phyloP scores from a whole-genome alignment of 2,888 invertebrate species.

The Molanna angustata region DNA sequence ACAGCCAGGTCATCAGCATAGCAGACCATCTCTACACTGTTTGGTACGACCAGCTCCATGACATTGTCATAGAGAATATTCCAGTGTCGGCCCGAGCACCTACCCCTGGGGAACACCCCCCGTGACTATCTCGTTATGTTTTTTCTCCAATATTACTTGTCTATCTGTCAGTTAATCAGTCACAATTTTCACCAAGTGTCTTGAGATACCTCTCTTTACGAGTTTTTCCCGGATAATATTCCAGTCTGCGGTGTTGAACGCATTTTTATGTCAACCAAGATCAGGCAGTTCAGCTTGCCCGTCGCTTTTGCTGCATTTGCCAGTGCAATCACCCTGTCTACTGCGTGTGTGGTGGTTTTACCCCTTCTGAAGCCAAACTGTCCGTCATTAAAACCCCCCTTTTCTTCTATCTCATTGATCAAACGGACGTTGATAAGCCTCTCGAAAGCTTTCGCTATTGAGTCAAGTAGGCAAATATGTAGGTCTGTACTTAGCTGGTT shows the following conservation, averaged over 20 bases:
- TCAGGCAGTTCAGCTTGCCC: not conserved
- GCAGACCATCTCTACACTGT: not conserved
- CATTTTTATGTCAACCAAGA: not conserved
- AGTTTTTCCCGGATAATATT: not conserved
- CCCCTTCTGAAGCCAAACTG: not conserved
- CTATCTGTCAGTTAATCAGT: not conserved
- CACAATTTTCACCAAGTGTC: not conserved
- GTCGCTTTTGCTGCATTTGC: not conserved
- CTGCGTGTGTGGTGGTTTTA: not conserved
- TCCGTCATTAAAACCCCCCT: not conserved
- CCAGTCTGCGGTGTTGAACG: not conserved
- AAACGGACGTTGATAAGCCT: not conserved
- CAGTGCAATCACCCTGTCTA: not conserved
- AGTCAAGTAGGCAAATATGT: not conserved
- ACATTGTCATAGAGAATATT: conserved; percentile 4
- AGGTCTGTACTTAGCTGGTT: not conserved
- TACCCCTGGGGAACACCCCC: conserved; percentile 1
- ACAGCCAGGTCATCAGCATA: conserved; percentile 7
- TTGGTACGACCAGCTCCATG: not conserved
- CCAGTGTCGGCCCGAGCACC: conserved; percentile 3
- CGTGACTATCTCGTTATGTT: not conserved
- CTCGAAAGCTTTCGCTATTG: not conserved
- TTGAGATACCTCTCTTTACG: not conserved
- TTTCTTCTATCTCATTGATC: not conserved
- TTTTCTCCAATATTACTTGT: not conserved